These are phyloP conservation scores for Aporophyla nigra DNA, from an alignment of 2,888 invertebrate genomes.

Conservation along the genomic window DNA sequence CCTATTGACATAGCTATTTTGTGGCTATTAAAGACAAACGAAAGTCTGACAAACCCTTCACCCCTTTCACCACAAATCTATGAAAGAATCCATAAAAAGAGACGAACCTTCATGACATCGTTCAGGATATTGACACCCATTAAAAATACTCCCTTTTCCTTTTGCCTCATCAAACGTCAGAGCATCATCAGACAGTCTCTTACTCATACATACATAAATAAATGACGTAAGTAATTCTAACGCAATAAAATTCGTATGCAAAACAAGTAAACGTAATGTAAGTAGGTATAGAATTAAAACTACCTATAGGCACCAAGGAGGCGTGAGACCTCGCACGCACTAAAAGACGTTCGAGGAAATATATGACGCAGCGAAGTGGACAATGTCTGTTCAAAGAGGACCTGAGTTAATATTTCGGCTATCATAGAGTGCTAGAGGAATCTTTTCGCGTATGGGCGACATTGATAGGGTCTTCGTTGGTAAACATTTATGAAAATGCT, in stretches of 20 bases:
- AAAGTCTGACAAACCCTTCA: neutral
- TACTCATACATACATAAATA: conserved; percentile 15
- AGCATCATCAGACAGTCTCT: conserved; percentile 5
- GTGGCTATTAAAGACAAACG: too few relatives aligned
- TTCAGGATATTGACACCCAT: neutral
- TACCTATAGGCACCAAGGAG: neutral
- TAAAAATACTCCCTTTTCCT: conserved; percentile 8
- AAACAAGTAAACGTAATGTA: conserved; percentile 17
- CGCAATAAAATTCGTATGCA: conserved; percentile 47
- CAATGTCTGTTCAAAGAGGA: neutral
- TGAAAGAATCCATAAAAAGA: neutral
- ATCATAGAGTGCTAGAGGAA: too few relatives aligned
- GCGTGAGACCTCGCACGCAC: conserved; percentile 50
- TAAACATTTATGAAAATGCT: neutral
- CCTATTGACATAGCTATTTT: too few relatives aligned
- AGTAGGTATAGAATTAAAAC: conserved; percentile 17
- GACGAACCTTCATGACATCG: neutral
- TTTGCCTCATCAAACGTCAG: neutral
- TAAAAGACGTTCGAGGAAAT: conserved; percentile 47
- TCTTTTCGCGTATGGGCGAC: neutral
- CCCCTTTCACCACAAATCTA: too few relatives aligned
- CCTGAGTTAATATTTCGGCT: neutral
- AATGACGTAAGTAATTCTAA: conserved; percentile 36
- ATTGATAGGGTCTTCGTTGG: neutral
- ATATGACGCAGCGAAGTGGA: neutral